phyloP scores from a whole-genome alignment of 64 coral and sea anemone species.

The Platygyra sinensis region DNA sequence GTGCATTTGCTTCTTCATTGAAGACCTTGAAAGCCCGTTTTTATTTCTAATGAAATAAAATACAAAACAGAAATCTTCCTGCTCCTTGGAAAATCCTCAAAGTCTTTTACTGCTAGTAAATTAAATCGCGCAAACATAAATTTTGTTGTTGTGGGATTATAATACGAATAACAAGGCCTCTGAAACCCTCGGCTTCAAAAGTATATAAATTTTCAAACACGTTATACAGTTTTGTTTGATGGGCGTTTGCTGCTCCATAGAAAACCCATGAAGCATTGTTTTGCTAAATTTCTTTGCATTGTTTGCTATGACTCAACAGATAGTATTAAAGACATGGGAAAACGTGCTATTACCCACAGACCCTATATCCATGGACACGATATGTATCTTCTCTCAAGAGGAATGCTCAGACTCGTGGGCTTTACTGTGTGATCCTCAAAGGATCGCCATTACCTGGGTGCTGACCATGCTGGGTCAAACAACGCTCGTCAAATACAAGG shows the following conservation, averaged over 20 bases:
- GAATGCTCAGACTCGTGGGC: slow-evolving; percentile 87
- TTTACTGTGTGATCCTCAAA: slow-evolving; percentile 87
- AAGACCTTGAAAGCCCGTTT: no score
- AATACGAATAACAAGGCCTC: no score
- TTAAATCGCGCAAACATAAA: neutral
- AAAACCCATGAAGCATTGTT: no score
- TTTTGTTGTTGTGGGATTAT: no score
- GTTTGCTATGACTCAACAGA: slow-evolving; percentile 35
- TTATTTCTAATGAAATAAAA: no score
- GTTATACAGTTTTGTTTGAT: no score
- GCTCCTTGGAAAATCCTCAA: no score
- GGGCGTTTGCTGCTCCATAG: no score
- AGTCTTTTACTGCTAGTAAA: neutral
- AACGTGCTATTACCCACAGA: slow-evolving; percentile 75
- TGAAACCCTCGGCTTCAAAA: no score
- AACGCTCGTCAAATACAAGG: slow-evolving; percentile 93
- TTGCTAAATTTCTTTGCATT: neutral
- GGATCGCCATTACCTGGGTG: slow-evolving; percentile 82
- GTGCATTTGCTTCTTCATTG: no score
- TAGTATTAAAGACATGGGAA: slow-evolving; percentile 82
- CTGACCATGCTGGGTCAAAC: slow-evolving; percentile 80
- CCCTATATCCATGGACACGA: slow-evolving; percentile 81
- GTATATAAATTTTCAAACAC: no score
- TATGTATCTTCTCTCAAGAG: slow-evolving; percentile 86
- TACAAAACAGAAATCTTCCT: no score